A percentile compares a stretch with the other conserved stretches of the same genome.
Conservation (phyloP, 37 sponge, comb jelly and placozoan genomes). For the Chondrosia reniformis region DNA sequence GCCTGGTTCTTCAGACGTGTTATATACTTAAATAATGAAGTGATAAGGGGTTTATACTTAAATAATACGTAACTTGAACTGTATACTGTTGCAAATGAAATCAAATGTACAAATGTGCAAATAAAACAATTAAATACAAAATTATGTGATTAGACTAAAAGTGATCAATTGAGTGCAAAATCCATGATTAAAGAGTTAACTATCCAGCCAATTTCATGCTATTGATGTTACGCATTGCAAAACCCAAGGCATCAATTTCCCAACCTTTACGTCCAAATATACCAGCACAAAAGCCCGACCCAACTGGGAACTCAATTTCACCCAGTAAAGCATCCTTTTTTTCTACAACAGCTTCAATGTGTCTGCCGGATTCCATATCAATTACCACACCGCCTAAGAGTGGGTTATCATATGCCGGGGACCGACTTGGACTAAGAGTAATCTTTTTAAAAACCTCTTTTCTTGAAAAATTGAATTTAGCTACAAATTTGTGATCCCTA, state of each 20-base stretch:
- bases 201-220: too few relatives aligned
- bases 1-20: too few relatives aligned
- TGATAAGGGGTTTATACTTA: too few relatives aligned
- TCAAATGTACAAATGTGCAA: too few relatives aligned
- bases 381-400: slow-evolving; percentile 58
- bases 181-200: too few relatives aligned
- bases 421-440: background rate
- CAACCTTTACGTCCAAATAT: slow-evolving; percentile 14
- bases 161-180: too few relatives aligned
- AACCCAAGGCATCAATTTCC: slow-evolving; percentile 16
- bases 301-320: background rate
- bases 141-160: too few relatives aligned
- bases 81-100: too few relatives aligned
- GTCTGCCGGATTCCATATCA: slow-evolving; percentile 63
- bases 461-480: background rate
- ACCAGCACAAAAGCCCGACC: slow-evolving; percentile 6
- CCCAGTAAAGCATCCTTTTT: background rate
- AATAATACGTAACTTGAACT: too few relatives aligned
- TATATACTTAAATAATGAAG: too few relatives aligned
- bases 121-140: too few relatives aligned
- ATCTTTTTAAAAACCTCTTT: background rate
- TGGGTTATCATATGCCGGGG: slow-evolving; percentile 24
- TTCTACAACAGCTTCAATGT: background rate
- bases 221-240: slow-evolving; percentile 18
- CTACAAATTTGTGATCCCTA: background rate